Evolutionary conservation across 2,113 vertebrate species (phyloP).

Genomic region (Xiphias gladius): DNA sequence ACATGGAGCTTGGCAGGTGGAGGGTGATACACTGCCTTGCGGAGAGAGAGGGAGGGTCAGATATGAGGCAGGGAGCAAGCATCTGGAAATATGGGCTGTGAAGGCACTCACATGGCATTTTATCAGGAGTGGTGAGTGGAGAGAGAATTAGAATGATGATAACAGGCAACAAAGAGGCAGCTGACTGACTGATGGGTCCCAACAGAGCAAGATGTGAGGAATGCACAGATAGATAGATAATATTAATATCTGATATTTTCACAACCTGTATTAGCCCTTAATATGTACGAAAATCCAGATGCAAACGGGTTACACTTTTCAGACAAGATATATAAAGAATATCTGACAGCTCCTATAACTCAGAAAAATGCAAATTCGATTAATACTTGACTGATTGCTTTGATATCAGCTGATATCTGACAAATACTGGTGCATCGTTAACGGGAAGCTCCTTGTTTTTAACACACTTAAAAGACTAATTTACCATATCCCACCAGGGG

Average conservation of each 20-base stretch:
- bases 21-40: constrained; percentile 18
- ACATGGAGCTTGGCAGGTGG: constrained; percentile 15
- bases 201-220: constrained; percentile 36
- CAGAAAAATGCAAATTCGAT: background rate
- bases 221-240: background rate
- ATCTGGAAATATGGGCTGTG: constrained; percentile 11
- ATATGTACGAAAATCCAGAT: background rate
- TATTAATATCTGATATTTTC: background rate
- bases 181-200: constrained; percentile 34
- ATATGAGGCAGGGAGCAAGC: constrained; percentile 39
- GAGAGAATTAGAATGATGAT: constrained; percentile 32
- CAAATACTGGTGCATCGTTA: background rate
- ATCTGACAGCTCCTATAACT: background rate
- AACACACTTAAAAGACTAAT: background rate
- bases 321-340: background rate
- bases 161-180: constrained; percentile 34
- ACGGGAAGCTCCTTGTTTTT: background rate
- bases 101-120: constrained; percentile 33
- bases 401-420: background rate
- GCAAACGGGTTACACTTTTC: background rate
- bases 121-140: constrained; percentile 41
- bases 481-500: constrained; percentile 1
- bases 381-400: background rate
- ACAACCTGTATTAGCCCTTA: background rate
- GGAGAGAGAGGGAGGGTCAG: background rate